Conservation (phyloP, 2,888 invertebrate species). For the Calameuta pallipes region DNA sequence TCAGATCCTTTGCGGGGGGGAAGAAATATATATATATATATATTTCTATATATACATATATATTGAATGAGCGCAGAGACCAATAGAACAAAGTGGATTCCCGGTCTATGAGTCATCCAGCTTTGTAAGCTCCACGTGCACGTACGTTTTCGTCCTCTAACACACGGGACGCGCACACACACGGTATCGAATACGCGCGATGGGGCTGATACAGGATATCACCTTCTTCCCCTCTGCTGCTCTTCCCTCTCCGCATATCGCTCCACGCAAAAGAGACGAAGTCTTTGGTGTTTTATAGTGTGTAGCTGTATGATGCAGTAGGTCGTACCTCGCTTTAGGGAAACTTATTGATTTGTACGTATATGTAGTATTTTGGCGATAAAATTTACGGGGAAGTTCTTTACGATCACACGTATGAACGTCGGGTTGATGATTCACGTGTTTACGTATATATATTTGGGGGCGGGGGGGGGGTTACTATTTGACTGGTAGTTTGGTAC, state of each 20-base stretch:
- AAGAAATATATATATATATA: background rate
- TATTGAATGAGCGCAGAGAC: constrained; percentile 17
- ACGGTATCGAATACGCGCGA: background rate
- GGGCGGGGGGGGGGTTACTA: background rate
- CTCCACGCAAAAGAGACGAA: background rate
- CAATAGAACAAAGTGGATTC: constrained; percentile 56
- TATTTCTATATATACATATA: too few relatives aligned
- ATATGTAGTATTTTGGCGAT: background rate
- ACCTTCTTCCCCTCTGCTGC: too few relatives aligned
- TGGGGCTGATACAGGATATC: background rate
- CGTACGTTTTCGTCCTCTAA: constrained; percentile 3
- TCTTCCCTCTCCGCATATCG: background rate
- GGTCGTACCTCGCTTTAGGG: constrained; percentile 12
- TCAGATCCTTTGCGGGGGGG: constrained; percentile 17
- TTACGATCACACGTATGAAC: background rate
- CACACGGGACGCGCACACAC: constrained; percentile 11
- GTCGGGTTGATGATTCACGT: background rate
- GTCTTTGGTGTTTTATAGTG: background rate
- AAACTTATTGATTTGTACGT: constrained; percentile 33
- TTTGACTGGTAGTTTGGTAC: background rate
- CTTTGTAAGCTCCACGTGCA: background rate
- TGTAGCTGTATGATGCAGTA: constrained; percentile 1
- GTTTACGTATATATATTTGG: too few relatives aligned
- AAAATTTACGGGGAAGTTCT: background rate
- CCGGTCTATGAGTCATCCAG: constrained; percentile 53